Evolutionary conservation across 2,888 invertebrate species (phyloP).

Genomic region (Coenonympha glycerion): DNA sequence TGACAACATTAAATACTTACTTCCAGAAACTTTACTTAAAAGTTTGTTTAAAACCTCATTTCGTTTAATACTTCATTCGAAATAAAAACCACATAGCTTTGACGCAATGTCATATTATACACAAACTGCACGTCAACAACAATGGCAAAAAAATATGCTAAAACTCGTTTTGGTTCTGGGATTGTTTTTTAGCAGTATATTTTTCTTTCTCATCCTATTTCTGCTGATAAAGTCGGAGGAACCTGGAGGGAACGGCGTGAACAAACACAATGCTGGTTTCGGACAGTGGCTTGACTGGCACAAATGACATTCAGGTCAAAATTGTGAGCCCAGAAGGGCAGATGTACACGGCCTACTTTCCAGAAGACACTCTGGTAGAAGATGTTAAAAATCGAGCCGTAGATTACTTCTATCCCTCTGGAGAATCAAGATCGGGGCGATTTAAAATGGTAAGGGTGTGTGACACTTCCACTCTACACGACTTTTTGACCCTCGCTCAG

Average conservation of each 20-base stretch:
- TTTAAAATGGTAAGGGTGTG: slow-evolving; percentile 60
- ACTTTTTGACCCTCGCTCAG: slow-evolving; percentile 57
- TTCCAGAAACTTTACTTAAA: no score
- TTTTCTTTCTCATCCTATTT: slow-evolving; percentile 38
- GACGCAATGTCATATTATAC: background rate
- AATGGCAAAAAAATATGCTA: slow-evolving; percentile 42
- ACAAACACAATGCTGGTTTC: slow-evolving; percentile 64
- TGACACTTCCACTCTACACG: slow-evolving; percentile 57
- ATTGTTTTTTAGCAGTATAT: slow-evolving; percentile 45
- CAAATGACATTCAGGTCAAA: slow-evolving; percentile 51
- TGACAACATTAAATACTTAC: no score
- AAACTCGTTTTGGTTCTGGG: slow-evolving; percentile 45
- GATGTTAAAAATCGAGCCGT: slow-evolving; percentile 60
- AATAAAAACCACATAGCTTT: background rate
- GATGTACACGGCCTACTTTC: slow-evolving; percentile 50
- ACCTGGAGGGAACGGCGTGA: no score
- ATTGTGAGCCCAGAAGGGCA: slow-evolving; percentile 62
- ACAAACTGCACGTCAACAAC: slow-evolving; percentile 18
- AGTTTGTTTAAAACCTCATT: no score
- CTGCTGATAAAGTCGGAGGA: no score
- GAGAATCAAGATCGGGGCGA: slow-evolving; percentile 51
- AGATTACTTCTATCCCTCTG: slow-evolving; percentile 61
- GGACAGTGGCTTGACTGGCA: slow-evolving; percentile 43
- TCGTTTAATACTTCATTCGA: no score
- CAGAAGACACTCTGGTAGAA: slow-evolving; percentile 60